These are phyloP conservation scores for Phortica magna DNA, from an alignment of 2,888 invertebrate species.

Conservation along the genomic window DNA sequence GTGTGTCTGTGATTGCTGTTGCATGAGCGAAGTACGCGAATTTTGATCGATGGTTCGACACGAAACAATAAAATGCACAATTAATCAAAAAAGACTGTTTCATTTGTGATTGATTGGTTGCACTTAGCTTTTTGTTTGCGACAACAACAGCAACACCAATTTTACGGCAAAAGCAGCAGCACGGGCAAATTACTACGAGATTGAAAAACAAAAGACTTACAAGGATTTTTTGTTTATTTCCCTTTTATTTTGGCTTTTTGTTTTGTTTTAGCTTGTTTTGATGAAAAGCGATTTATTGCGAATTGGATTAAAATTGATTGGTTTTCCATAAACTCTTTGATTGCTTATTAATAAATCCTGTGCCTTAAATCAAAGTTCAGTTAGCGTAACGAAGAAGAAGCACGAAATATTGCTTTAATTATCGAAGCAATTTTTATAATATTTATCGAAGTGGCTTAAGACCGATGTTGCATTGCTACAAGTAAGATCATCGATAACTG, in stretches of 20 bases:
- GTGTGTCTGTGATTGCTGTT: background rate
- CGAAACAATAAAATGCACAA: constrained; percentile 69
- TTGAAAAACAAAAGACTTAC: background rate
- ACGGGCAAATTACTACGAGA: background rate
- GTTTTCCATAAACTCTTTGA: background rate
- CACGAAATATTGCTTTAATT: no score
- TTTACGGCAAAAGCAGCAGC: background rate
- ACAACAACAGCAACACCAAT: background rate
- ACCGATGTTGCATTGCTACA: no score
- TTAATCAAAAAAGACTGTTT: constrained; percentile 63
- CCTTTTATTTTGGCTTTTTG: constrained; percentile 2
- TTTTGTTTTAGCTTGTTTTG: background rate
- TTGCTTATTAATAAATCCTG: background rate
- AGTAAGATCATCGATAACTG: no score
- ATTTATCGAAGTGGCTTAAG: no score
- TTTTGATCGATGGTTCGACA: constrained; percentile 63
- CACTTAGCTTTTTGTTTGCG: constrained; percentile 51
- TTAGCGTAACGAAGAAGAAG: background rate
- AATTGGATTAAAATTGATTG: background rate
- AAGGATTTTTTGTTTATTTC: background rate
- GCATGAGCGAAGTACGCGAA: constrained; percentile 2
- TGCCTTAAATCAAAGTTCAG: background rate
- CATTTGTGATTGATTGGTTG: constrained; percentile 63
- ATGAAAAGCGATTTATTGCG: background rate
- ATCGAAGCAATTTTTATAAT: no score